phyloP scores from a whole-genome alignment of 1,140 invertebrate species.

The Trichonephila clavata region DNA sequence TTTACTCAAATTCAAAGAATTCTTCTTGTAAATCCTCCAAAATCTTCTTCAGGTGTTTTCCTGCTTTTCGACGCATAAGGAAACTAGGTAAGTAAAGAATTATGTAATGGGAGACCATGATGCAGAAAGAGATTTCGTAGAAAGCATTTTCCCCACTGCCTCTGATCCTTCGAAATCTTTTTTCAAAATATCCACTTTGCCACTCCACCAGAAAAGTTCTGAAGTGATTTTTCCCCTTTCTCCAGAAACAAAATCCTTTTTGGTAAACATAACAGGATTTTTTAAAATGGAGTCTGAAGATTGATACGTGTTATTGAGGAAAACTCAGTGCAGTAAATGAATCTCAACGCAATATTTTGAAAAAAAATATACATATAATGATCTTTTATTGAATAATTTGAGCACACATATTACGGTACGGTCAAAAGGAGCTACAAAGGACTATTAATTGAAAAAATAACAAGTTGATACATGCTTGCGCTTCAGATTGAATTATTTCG shows the following conservation, averaged over 20 bases:
- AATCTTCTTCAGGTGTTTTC: background rate
- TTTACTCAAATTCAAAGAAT: background rate
- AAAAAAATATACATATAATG: too few species aligned
- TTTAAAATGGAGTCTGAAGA: too few species aligned
- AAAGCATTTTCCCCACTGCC: background rate
- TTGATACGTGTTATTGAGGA: too few species aligned
- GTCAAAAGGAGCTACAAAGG: too few species aligned
- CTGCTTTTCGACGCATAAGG: background rate
- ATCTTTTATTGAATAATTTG: too few species aligned
- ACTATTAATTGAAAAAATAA: too few species aligned
- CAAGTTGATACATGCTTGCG: too few species aligned
- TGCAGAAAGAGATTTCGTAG: background rate
- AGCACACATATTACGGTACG: too few species aligned
- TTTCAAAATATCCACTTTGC: background rate
- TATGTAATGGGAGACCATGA: background rate
- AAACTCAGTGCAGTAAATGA: too few species aligned
- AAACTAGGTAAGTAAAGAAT: background rate
- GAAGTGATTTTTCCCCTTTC: background rate
- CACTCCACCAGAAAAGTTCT: background rate
- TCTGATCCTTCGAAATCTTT: background rate
- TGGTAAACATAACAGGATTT: background rate
- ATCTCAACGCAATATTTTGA: too few species aligned
- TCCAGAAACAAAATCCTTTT: conserved; percentile 15
- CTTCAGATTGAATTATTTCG: too few species aligned
- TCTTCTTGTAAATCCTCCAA: background rate